phyloP scores from a whole-genome alignment of 2,113 vertebrate species.

The Ophiodon elongatus region DNA sequence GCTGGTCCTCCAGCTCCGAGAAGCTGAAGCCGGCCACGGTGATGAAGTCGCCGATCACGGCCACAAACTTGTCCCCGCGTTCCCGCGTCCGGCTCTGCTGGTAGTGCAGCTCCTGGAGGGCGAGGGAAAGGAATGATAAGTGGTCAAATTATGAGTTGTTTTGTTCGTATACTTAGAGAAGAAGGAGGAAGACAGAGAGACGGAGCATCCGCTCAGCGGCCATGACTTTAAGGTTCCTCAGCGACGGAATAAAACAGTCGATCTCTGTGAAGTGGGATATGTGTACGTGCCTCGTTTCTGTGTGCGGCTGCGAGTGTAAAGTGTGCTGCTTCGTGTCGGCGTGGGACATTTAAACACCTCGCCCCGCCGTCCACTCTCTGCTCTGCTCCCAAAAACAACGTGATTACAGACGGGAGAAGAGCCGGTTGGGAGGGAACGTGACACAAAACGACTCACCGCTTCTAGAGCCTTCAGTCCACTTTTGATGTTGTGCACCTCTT shows the following conservation, averaged over 20 bases:
- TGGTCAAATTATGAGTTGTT: not conserved
- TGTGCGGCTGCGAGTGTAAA: conserved; percentile 26
- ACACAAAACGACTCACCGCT: conserved; percentile 86
- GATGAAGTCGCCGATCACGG: conserved; percentile 97
- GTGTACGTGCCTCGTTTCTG: not conserved
- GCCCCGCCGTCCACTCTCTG: conserved; percentile 37
- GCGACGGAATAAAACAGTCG: not conserved
- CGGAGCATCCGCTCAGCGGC: not conserved
- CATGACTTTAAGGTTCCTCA: not conserved
- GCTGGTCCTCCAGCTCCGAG: conserved; percentile 96
- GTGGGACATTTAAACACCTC: conserved; percentile 56
- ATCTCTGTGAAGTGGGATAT: not conserved
- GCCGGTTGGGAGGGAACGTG: conserved; percentile 44
- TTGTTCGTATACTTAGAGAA: not conserved
- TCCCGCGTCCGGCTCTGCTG: conserved; percentile 89
- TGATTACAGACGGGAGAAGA: conserved; percentile 72
- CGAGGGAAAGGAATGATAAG: conserved; percentile 68
- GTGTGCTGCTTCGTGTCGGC: conserved; percentile 14
- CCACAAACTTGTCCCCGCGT: conserved; percentile 92
- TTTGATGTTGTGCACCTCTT: conserved; percentile 92
- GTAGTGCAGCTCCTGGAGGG: conserved; percentile 92
- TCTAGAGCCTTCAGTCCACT: conserved; percentile 93
- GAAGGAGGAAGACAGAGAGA: not conserved
- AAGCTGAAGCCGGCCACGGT: conserved; percentile 98
- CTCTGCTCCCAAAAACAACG: conserved; percentile 29